These are phyloP conservation scores for Rutilus rutilus DNA, from an alignment of 2,113 vertebrate species.

Conservation along the genomic window DNA sequence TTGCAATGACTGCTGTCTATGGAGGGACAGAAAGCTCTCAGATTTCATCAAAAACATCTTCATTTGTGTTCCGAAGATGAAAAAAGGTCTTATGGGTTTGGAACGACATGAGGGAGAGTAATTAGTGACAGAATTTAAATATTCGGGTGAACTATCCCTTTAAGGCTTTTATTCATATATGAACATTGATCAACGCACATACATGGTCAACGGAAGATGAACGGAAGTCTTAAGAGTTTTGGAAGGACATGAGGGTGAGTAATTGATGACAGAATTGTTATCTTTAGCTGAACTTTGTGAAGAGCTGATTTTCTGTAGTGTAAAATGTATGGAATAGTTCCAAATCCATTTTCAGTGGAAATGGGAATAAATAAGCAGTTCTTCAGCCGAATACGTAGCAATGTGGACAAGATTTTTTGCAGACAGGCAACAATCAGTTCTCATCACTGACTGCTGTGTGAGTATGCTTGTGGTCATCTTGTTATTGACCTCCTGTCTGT, in stretches of 20 bases:
- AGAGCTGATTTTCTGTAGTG: neutral
- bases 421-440: neutral
- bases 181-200: neutral
- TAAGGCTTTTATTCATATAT: neutral
- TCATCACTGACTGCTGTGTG: neutral
- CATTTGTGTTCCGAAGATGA: no score
- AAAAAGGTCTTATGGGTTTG: no score
- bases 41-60: no score
- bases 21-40: no score
- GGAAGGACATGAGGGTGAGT: neutral
- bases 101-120: no score
- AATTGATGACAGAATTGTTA: neutral
- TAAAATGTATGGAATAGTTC: neutral
- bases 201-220: neutral
- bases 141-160: no score
- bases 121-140: no score
- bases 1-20: no score
- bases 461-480: neutral
- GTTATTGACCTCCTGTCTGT: conserved; percentile 2
- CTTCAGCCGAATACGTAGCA: neutral
- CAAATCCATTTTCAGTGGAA: neutral
- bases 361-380: neutral
- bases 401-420: neutral
- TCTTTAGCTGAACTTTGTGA: neutral
- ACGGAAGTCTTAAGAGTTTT: neutral